phyloP scores from a whole-genome alignment of 2,888 invertebrate species.

The Lumbricus terrestris region DNA sequence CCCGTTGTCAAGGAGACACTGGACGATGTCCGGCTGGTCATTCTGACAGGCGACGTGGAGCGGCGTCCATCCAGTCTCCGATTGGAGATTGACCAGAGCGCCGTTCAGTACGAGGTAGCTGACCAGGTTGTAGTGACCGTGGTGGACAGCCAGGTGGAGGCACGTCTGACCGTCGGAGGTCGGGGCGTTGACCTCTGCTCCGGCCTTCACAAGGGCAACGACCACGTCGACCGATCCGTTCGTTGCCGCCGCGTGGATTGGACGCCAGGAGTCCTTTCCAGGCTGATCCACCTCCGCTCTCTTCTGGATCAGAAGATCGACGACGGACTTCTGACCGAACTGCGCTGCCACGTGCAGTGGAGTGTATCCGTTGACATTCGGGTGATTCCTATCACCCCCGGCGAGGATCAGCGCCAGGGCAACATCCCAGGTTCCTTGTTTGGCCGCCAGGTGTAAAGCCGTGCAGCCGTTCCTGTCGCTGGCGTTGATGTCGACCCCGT shows the following conservation, averaged over 20 bases:
- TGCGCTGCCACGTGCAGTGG: conserved; percentile 33
- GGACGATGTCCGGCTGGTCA: conserved; percentile 31
- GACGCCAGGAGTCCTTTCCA: conserved; percentile 27
- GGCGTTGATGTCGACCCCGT: conserved; percentile 23
- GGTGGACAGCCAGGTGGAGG: conserved; percentile 31
- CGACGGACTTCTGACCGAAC: conserved; percentile 26
- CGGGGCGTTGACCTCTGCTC: conserved; percentile 19
- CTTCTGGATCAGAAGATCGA: conserved; percentile 24
- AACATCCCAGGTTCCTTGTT: conserved; percentile 23
- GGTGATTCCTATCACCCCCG: conserved; percentile 19
- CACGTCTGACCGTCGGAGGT: conserved; percentile 26
- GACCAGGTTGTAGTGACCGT: conserved; percentile 20
- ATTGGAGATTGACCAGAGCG: not conserved
- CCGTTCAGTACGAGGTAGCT: conserved; percentile 4
- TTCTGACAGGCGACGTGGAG: conserved; percentile 31
- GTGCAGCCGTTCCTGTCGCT: conserved; percentile 28
- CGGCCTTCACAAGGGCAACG: conserved; percentile 27
- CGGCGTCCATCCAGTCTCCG: conserved; percentile 31
- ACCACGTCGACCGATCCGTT: conserved; percentile 27
- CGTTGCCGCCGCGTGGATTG: conserved; percentile 33
- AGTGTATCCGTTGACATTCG: conserved; percentile 27
- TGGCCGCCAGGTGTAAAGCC: conserved; percentile 40
- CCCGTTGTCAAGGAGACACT: conserved; percentile 32
- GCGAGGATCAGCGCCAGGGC: conserved; percentile 21
- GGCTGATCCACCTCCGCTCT: conserved; percentile 14